Evolutionary conservation across 2,113 vertebrate genomes (phyloP).

Genomic region (Okapia johnstoni): DNA sequence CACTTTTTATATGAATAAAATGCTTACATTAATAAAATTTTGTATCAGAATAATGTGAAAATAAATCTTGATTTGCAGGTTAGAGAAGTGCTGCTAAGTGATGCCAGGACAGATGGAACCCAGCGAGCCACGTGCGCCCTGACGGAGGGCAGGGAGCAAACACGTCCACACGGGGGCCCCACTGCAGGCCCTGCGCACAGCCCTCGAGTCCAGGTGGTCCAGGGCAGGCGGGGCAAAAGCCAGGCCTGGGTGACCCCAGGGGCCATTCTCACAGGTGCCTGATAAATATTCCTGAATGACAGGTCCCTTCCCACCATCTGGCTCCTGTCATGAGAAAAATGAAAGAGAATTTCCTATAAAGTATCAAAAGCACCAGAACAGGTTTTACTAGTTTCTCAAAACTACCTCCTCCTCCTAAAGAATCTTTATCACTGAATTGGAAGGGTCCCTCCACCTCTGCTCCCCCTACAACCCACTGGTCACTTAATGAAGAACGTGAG

Average conservation of each 20-base stretch:
- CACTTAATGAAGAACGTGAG: neutral
- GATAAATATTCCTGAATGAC: neutral
- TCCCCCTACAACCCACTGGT: neutral
- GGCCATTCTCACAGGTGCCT: neutral
- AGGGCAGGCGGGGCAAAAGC: too few relatives aligned
- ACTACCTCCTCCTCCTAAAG: neutral
- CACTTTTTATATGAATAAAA: neutral
- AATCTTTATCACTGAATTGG: neutral
- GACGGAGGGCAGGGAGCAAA: rapidly evolving
- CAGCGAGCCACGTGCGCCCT: rapidly evolving
- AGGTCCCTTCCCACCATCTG: neutral
- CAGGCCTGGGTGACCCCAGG: neutral
- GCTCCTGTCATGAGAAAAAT: neutral
- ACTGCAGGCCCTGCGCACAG: neutral
- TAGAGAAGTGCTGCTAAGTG: neutral
- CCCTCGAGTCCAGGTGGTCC: neutral
- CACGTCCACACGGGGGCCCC: neutral
- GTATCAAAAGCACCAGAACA: neutral
- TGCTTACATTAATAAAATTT: neutral
- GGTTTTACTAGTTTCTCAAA: neutral
- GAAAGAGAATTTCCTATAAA: neutral
- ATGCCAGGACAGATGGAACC: neutral
- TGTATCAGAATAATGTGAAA: neutral
- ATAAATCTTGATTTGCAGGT: neutral
- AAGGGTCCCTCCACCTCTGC: neutral